These are phyloP conservation scores for Scaptodrosophila lebanonensis DNA, from an alignment of 1,140 invertebrate genomes.

Conservation along the genomic window DNA sequence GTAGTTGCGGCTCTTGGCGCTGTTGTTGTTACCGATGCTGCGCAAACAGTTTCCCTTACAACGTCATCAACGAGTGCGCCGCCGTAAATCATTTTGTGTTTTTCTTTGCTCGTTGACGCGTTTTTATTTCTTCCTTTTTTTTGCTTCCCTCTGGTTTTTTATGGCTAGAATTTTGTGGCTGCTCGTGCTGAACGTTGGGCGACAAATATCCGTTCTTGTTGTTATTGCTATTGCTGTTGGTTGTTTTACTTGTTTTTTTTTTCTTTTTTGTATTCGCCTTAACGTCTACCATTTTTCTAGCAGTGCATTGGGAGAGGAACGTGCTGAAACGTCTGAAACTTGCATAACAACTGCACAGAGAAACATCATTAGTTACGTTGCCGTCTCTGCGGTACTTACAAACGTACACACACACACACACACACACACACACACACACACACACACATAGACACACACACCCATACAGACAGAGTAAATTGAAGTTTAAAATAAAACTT, in stretches of 20 bases:
- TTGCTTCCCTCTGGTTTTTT: not conserved
- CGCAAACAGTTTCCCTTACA: constrained; percentile 29
- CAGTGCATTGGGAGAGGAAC: constrained; percentile 32
- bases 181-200: not conserved
- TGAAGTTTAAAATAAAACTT: constrained; percentile 72
- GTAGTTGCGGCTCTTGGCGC: constrained; percentile 18
- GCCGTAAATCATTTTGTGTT: constrained; percentile 38
- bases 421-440: not conserved
- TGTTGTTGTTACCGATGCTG: no score
- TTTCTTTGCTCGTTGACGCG: constrained; percentile 18
- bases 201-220: not conserved
- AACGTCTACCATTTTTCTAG: not conserved
- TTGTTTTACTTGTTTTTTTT: constrained; percentile 10
- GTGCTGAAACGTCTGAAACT: constrained; percentile 61
- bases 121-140: constrained; percentile 14
- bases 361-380: constrained; percentile 65
- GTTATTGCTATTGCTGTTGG: constrained; percentile 28
- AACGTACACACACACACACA: not conserved
- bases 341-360: constrained; percentile 51
- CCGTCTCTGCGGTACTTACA: not conserved
- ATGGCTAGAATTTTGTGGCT: constrained; percentile 7
- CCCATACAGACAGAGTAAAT: constrained; percentile 46
- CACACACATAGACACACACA: constrained; percentile 11
- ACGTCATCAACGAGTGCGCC: constrained; percentile 18
- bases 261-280: constrained; percentile 2